A percentile compares a stretch with the other conserved stretches of the same genome.
Evolutionary conservation across 1,140 invertebrate genomes (phyloP).

Genomic region (Ridgeia piscesae): DNA sequence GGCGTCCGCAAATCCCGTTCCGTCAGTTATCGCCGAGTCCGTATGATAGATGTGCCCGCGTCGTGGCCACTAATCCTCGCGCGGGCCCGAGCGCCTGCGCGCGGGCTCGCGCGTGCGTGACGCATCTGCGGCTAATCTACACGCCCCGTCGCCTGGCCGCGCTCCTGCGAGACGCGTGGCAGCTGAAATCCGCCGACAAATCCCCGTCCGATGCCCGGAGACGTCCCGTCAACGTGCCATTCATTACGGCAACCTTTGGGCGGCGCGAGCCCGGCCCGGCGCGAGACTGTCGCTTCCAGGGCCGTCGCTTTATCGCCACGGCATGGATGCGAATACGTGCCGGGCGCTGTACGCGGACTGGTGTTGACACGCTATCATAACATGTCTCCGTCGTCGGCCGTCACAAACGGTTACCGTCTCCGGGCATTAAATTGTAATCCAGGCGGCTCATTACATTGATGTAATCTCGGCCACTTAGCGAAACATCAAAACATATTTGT

Average conservation of each 20-base stretch:
- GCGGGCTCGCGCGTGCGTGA: background rate
- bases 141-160: background rate
- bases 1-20: constrained; percentile 2
- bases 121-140: background rate
- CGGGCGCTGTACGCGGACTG: background rate
- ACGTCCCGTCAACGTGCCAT: constrained; percentile 3
- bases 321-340: background rate
- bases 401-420: background rate
- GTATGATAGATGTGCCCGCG: background rate
- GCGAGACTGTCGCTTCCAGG: background rate
- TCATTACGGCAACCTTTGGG: background rate
- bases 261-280: too few relatives aligned
- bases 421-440: too few relatives aligned
- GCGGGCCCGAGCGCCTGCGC: background rate
- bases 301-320: background rate
- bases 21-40: background rate
- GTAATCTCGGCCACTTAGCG: too few relatives aligned
- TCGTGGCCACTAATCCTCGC: background rate
- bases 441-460: too few relatives aligned
- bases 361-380: background rate
- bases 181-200: constrained; percentile 3
- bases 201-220: background rate
- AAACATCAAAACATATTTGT: background rate
- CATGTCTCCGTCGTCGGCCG: background rate
- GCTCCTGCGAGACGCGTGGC: background rate